Conservation (phyloP, 2,113 vertebrate species). For the Urocolius indicus region DNA sequence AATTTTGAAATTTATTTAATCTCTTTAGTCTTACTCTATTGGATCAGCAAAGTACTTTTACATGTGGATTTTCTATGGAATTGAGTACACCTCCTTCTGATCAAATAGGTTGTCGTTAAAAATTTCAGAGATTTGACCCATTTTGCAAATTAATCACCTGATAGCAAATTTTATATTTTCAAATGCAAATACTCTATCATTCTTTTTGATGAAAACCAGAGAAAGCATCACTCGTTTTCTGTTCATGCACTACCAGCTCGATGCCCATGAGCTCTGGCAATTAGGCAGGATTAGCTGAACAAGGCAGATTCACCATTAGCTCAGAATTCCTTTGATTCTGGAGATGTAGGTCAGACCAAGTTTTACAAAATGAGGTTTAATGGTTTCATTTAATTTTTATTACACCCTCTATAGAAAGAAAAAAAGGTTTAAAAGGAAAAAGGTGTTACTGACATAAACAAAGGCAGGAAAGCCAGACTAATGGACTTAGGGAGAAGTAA, state of each 20-base stretch:
- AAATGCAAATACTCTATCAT: background rate
- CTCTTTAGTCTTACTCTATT: background rate
- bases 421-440: background rate
- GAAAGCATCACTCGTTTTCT: background rate
- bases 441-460: background rate
- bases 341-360: background rate
- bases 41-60: background rate
- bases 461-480: background rate
- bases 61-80: background rate
- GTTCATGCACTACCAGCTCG: background rate
- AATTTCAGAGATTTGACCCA: background rate
- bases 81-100: background rate
- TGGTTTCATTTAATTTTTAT: conserved; percentile 32
- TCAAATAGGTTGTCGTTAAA: background rate
- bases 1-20: background rate
- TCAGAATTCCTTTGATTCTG: conserved; percentile 35
- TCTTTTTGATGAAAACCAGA: background rate
- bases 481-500: background rate
- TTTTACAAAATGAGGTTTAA: conserved; percentile 20
- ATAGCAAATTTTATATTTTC: background rate
- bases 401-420: background rate
- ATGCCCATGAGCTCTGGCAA: background rate
- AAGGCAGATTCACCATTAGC: background rate
- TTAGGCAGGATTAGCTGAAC: conserved; percentile 5
- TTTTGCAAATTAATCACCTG: conserved; percentile 1